Conservation (phyloP, 2,888 invertebrate species). For the Melieria omissa region DNA sequence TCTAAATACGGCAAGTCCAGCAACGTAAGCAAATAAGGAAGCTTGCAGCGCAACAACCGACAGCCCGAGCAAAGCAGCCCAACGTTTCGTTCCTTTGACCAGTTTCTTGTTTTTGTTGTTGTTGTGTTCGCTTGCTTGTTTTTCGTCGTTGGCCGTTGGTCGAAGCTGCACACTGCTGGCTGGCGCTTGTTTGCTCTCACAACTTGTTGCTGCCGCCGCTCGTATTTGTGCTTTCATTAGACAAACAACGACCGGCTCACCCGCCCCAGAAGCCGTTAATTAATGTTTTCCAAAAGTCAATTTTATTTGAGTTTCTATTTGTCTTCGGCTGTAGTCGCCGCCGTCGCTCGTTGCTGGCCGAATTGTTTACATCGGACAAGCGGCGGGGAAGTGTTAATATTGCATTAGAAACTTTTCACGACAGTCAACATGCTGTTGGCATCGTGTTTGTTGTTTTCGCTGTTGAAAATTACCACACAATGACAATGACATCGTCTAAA, state of each 20-base stretch:
- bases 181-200: slow-evolving; percentile 10
- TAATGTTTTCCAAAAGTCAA: slow-evolving; percentile 28
- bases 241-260: neutral
- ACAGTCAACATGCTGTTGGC: neutral
- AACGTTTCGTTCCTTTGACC: neutral
- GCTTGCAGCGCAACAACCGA: slow-evolving; percentile 31
- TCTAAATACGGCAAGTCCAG: slow-evolving; percentile 1
- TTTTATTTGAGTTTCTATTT: slow-evolving; percentile 18
- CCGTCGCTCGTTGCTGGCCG: neutral
- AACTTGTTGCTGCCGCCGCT: slow-evolving; percentile 22
- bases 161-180: neutral
- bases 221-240: slow-evolving; percentile 14
- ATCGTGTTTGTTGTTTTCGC: too few species aligned
- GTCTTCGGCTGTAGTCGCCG: neutral
- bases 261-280: slow-evolving; percentile 24
- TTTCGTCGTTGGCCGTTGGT: neutral
- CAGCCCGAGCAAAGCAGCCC: neutral
- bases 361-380: slow-evolving; percentile 17
- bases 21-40: slow-evolving; percentile 36
- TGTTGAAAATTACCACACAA: too few species aligned
- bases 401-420: slow-evolving; percentile 15
- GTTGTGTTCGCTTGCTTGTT: slow-evolving; percentile 23
- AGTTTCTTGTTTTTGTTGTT: neutral
- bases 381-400: slow-evolving; percentile 12
- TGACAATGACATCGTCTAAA: too few species aligned